Evolutionary conservation across 2,888 invertebrate species (phyloP), one percentile per base, ranked within the genome.

Genomic region (Marasmarcha lunaedactyla): DNA sequence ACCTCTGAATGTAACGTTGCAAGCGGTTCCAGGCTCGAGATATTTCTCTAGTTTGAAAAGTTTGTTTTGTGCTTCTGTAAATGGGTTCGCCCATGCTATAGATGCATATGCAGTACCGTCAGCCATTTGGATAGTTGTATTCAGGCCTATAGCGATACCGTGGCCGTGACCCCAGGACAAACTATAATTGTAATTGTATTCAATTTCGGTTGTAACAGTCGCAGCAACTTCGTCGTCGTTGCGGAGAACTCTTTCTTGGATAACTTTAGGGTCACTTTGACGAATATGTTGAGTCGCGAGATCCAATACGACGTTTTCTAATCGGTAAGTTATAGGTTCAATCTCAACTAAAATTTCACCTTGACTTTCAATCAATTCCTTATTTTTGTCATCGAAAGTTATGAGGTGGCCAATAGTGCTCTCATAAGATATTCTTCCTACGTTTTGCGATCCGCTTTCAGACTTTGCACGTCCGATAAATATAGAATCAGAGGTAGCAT

Each of bases 271-370:
- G 48, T 85, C 85, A 2, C 49, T 54, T 47, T 77, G 78, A 5
- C 74, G 69, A 11, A 85, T 71, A 38, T 85, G 85, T 47, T 84
- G 78, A 39, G 87, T 87, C 39, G 64, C 57, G 33, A 71, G 65
- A 50, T 87, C 87, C 50, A 89, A 73, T 49, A 86, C 86, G n/a
- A 91, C 87, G 42, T 86, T 83, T 40, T 86, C 88, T 51, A 94
- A 69, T 63, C 92, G 91, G 62, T 95, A 95, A 42, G 87, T 84
- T 26, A 87, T 79, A 1, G 94, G 94, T 64, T 94, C 94, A 1
- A 90, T 88, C 76, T 94, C 94, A 5, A 91, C 87, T 15, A 95
- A 76, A 37, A 95, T 86, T 60, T 94, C 91, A 0, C 93, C 93
- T 36, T 85, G 86, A 43, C 86, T 86, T 55, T 85, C 86, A 33